Evolutionary conservation across 2,888 invertebrate genomes (phyloP), one percentile per base, ranked within the genome.

Genomic region (Euclidia mi): DNA sequence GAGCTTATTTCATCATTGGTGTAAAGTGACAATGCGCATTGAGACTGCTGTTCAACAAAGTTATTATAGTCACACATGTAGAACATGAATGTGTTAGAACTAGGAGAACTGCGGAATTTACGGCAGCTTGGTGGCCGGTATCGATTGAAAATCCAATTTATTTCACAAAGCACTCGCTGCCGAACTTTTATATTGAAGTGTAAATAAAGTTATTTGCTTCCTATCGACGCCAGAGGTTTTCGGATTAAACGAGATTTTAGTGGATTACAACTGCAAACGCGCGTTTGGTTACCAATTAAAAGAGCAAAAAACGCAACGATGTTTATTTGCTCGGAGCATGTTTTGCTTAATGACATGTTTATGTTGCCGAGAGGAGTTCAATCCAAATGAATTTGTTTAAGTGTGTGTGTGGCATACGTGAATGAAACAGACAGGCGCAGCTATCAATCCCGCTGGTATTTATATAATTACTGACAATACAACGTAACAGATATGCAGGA

Each of bases 401-500:
- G 43, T 40, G 46, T 44, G 40, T 40, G 46, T 32, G 48, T 37
- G 10, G 18, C 38, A 41, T 44, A 28, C 57, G 59, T 70, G 70
- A 76, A 75, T 70, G 73, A 47, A 60, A 47, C 62, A 50, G 31
- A 11, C 43, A 44, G 55, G 48, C 43, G 38, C 18, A 56, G 40
- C 45, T 61, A 51, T 66, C 60, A 45, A 59, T 56, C 53, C 52
- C 45, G 32, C 58, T 69, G 60, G 61, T 49, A 65, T 73, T 68
- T 52, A 66, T 68, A 53, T 74, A 71, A 74, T 75, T 75, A 64
- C 59, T 47, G 50, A 62, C 68, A 40, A 48, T 62, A 68, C 61
- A 60, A 52, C 46, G 65, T 65, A 43, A 67, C 55, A 71, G 74
- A 78, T 77, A 77, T 57, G 62, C 74, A 67, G 76, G 79, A 80